Conservation (phyloP, 2,797 vertebrate genomes). For the Chiroxiphia lanceolata region DNA sequence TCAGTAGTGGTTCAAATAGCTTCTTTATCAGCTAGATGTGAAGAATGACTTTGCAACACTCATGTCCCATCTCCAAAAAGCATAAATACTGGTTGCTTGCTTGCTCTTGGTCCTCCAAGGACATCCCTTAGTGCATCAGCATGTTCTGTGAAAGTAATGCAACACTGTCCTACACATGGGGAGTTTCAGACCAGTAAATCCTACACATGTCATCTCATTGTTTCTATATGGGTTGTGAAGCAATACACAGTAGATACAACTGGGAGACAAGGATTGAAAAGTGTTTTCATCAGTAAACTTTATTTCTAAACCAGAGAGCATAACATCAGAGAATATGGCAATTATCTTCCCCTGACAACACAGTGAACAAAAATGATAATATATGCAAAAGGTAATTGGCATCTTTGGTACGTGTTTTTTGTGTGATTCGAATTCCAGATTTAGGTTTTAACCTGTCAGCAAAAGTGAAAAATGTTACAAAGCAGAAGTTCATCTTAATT, state of each 20-base stretch:
- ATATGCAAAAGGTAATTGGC: background rate
- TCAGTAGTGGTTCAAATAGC: background rate
- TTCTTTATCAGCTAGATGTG: background rate
- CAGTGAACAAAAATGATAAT: background rate
- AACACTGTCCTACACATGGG: background rate
- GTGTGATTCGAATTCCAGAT: background rate
- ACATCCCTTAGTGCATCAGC: background rate
- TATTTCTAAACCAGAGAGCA: background rate
- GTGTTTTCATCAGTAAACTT: background rate
- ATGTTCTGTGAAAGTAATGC: background rate
- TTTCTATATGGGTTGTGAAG: background rate
- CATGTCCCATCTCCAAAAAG: background rate
- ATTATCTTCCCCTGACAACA: background rate
- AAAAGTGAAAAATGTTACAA: background rate
- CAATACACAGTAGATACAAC: background rate
- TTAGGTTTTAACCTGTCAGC: background rate
- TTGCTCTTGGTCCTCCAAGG: background rate
- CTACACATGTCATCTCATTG: background rate
- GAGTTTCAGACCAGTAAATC: background rate
- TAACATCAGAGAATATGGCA: background rate
- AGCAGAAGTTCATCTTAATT: background rate
- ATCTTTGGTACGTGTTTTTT: background rate
- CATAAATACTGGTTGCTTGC: background rate
- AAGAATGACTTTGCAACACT: background rate
- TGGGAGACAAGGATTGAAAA: background rate